Conservation (phyloP, 2,113 vertebrate genomes). For the Apodemus sylvaticus region DNA sequence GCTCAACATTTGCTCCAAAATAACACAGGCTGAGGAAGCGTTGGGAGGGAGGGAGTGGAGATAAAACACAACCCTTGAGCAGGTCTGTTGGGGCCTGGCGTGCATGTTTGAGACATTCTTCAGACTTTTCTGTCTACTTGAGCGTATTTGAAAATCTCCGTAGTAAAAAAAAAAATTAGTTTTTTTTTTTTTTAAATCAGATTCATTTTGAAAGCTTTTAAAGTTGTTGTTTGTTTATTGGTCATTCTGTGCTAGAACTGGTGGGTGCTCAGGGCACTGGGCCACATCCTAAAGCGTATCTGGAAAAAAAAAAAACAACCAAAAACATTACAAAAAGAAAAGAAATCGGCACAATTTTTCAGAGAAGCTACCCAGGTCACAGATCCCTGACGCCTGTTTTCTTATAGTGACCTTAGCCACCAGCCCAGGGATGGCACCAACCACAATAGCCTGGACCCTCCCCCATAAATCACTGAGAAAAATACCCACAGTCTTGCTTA, state of each 20-base stretch:
- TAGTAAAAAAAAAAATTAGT: not conserved
- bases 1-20: slow-evolving; percentile 27
- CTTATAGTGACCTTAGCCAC: not conserved
- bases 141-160: not conserved
- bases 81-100: not conserved
- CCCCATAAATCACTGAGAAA: not conserved
- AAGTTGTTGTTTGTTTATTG: not conserved
- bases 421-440: not conserved
- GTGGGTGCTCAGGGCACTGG: not conserved
- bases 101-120: not conserved
- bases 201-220: not conserved
- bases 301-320: not conserved
- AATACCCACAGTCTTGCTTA: not conserved
- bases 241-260: not conserved
- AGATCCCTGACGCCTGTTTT: too few relatives aligned
- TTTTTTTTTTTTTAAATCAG: not conserved
- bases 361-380: not conserved
- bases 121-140: not conserved
- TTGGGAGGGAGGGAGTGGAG: not conserved
- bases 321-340: not conserved
- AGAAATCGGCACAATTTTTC: not conserved
- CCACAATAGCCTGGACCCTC: not conserved
- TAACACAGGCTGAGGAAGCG: not conserved
- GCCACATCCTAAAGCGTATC: not conserved
- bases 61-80: not conserved